phyloP scores from a whole-genome alignment of 2,113 vertebrate species.

The Perognathus longimembris region DNA sequence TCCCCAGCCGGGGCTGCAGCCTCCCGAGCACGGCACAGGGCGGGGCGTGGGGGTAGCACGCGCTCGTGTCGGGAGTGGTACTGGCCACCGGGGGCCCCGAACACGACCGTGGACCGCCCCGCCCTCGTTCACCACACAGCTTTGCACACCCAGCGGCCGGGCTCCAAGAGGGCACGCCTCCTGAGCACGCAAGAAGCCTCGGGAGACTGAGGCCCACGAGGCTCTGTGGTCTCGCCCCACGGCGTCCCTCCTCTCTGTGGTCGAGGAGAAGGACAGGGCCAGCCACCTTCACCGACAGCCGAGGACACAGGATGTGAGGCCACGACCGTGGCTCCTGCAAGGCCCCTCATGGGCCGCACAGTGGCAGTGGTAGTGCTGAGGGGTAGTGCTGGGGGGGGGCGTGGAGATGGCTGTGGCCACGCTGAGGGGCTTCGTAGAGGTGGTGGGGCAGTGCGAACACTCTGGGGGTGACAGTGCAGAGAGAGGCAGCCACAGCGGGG shows the following conservation, averaged over 20 bases:
- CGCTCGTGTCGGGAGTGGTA: fast-evolving
- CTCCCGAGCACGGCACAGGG: neutral
- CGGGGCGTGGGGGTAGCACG: fast-evolving
- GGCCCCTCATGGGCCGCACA: fast-evolving
- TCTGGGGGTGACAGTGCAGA: neutral
- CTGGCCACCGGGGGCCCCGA: neutral
- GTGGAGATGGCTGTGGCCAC: neutral
- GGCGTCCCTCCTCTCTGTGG: neutral
- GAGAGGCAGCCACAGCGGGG: fast-evolving
- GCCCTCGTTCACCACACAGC: neutral
- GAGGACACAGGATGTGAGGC: fast-evolving
- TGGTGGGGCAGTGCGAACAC: fast-evolving
- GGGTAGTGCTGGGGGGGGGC: neutral
- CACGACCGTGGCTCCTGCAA: fast-evolving
- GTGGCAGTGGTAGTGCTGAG: no score
- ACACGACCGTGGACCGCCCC: fast-evolving
- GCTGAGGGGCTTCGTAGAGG: no score
- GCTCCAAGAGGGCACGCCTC: fast-evolving
- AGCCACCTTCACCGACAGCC: neutral
- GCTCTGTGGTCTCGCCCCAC: neutral
- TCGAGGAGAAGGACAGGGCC: neutral
- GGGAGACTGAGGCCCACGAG: neutral
- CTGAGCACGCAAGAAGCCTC: no score
- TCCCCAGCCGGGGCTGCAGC: neutral
- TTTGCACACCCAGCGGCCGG: fast-evolving